Percentiles rank a stretch among this genome's conserved stretches.
phyloP scores from a whole-genome alignment of 1,140 invertebrate species.

The Drosophila lacertosa region DNA sequence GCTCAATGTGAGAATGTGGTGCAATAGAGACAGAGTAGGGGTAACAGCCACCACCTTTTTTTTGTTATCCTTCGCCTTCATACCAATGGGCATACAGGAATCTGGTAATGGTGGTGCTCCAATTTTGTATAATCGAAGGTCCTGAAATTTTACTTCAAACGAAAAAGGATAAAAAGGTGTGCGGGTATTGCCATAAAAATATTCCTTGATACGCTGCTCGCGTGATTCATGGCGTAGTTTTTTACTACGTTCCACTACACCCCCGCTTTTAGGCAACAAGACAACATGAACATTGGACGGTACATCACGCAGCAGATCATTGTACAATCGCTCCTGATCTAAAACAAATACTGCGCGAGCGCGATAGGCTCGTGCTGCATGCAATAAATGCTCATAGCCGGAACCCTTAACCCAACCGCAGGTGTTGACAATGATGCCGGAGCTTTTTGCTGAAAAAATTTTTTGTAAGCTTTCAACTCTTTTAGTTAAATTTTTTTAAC shows the following conservation, averaged over 20 bases:
- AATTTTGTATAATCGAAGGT: conserved; percentile 97
- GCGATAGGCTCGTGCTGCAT: conserved; percentile 96
- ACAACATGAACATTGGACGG: conserved; percentile 96
- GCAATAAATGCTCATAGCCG: conserved; percentile 92
- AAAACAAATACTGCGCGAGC: conserved; percentile 97
- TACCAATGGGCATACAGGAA: conserved; percentile 97
- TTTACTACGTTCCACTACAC: conserved; percentile 94
- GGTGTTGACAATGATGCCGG: conserved; percentile 99
- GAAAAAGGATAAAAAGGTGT: conserved; percentile 95
- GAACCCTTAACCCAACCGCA: conserved; percentile 98
- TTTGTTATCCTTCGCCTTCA: conserved; percentile 96
- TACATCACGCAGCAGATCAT: conserved; percentile 96
- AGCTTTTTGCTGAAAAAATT: conserved; percentile 88
- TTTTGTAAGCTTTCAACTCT: not conserved
- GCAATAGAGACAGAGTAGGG: conserved; percentile 90
- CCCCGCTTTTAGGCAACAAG: conserved; percentile 97
- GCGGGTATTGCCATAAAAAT: conserved; percentile 94
- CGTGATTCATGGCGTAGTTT: conserved; percentile 89
- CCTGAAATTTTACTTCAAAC: conserved; percentile 94
- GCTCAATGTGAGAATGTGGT: conserved; percentile 95
- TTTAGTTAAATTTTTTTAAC: conserved; percentile 6
- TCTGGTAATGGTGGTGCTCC: conserved; percentile 96
- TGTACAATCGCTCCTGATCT: conserved; percentile 98
- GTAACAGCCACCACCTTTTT: conserved; percentile 95
- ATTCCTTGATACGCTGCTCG: conserved; percentile 94